Evolutionary conservation across 2,797 vertebrate species (phyloP).

Genomic region (Hippoglossus hippoglossus): DNA sequence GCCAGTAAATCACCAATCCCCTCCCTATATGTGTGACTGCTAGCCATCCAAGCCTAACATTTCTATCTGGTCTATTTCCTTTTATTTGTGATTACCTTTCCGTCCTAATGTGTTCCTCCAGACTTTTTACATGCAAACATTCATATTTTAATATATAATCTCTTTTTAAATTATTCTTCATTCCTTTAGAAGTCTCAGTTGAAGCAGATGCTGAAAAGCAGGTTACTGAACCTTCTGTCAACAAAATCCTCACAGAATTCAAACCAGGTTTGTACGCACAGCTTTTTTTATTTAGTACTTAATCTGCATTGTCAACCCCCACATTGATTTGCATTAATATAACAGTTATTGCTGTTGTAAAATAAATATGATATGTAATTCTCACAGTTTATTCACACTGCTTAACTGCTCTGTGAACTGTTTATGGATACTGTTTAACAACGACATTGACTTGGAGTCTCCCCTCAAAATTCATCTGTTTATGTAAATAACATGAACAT

Average conservation of each 20-base stretch:
- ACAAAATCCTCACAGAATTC: constrained; percentile 59
- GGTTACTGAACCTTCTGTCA: constrained; percentile 56
- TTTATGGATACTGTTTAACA: not conserved
- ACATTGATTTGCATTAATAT: not conserved
- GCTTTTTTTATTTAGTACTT: not conserved
- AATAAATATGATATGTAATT: not conserved
- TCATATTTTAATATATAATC: not conserved
- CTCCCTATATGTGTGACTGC: not conserved
- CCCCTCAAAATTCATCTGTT: not conserved
- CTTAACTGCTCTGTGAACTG: not conserved
- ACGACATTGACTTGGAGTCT: not conserved
- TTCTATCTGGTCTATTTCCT: not conserved
- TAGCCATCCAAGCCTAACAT: not conserved
- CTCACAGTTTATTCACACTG: constrained; percentile 2
- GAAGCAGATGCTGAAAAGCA: constrained; percentile 53
- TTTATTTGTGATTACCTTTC: not conserved
- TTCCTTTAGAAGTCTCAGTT: constrained; percentile 60
- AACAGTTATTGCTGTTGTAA: not conserved
- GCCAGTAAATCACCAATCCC: no score
- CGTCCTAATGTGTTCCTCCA: not conserved
- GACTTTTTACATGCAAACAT: not conserved
- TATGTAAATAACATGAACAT: not conserved
- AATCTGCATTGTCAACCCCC: not conserved
- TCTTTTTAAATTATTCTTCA: constrained; percentile 23
- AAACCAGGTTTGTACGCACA: constrained; percentile 70